phyloP scores from a whole-genome alignment of 2,888 invertebrate species.

The Sarcophaga carnaria region DNA sequence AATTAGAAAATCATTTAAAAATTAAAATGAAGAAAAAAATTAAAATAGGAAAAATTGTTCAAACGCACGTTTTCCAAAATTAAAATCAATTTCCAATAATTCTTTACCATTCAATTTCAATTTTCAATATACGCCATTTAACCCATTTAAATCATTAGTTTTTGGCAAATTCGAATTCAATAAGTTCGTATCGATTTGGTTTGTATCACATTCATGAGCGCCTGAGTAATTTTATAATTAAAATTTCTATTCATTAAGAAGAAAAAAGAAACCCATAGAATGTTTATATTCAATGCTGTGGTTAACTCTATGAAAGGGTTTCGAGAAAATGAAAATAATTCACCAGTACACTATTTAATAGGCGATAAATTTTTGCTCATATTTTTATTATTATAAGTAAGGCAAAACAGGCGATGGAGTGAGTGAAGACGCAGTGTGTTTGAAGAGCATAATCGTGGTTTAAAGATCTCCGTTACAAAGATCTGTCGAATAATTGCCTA shows the following conservation, averaged over 20 bases:
- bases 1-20: conserved; percentile 46
- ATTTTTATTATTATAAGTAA: no score
- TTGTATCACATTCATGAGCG: not conserved
- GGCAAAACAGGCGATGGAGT: no score
- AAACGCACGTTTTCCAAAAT: not conserved
- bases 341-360: not conserved
- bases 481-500: no score
- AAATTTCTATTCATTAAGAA: conserved; percentile 29
- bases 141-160: not conserved
- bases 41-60: no score
- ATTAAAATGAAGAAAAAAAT: conserved; percentile 8
- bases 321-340: conserved; percentile 25
- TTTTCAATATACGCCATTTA: not conserved
- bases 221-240: conserved; percentile 49
- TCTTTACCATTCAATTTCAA: not conserved
- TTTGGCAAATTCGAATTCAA: no score
- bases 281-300: conserved; percentile 33
- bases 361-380: no score
- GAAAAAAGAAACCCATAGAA: conserved; percentile 26
- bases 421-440: no score
- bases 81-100: conserved; percentile 4
- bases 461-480: no score
- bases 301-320: conserved; percentile 2
- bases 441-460: no score
- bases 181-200: not conserved